Evolutionary conservation across 2,888 invertebrate genomes (phyloP).

Genomic region (Lithodes maja): DNA sequence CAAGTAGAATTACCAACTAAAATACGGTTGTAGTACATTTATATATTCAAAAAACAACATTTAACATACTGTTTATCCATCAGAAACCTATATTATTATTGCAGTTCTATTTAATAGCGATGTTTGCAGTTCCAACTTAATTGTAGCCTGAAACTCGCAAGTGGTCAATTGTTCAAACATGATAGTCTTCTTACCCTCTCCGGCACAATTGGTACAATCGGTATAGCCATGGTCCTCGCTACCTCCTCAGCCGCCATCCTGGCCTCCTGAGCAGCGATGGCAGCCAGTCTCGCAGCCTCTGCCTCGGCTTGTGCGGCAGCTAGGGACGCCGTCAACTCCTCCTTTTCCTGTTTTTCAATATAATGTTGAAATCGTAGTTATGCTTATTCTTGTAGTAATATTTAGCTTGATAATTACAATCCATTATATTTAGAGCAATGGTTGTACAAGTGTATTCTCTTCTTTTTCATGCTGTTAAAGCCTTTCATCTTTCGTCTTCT

Average conservation of each 20-base stretch:
- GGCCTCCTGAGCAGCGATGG: constrained; percentile 76
- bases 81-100: no score
- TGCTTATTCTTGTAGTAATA: neutral
- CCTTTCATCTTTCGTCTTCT: no score
- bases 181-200: constrained; percentile 39
- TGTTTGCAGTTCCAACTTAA: no score
- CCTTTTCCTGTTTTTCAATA: constrained; percentile 74
- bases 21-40: no score
- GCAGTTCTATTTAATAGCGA: no score
- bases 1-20: no score
- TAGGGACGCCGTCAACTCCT: constrained; percentile 76
- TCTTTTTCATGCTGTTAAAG: neutral
- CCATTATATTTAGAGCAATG: neutral
- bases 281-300: constrained; percentile 74
- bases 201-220: constrained; percentile 55
- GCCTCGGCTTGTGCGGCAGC: constrained; percentile 76
- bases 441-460: neutral
- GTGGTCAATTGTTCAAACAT: no score
- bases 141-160: no score
- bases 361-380: neutral
- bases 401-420: neutral
- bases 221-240: constrained; percentile 72
- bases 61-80: no score
- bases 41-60: no score
- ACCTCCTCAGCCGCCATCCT: constrained; percentile 76